Conservation (phyloP, 1,140 invertebrate species). For the Asbolus verrucosus region DNA sequence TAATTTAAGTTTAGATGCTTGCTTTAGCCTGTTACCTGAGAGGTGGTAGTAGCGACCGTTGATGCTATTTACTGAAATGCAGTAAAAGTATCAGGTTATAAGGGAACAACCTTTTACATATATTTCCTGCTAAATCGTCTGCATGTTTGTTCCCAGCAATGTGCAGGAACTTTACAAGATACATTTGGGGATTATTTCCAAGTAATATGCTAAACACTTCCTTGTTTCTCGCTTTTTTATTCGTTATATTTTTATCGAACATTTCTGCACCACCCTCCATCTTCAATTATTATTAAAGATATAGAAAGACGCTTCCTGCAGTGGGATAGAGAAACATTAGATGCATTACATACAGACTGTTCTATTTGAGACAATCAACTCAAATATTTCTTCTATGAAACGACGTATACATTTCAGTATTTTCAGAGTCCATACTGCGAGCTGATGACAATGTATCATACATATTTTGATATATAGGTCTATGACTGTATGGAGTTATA, state of each 20-base stretch:
- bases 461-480: too few species aligned
- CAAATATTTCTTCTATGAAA: too few species aligned
- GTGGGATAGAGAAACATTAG: too few species aligned
- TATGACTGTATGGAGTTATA: too few species aligned
- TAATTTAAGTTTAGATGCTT: conserved; percentile 36
- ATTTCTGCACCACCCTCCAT: too few species aligned
- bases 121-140: conserved; percentile 33
- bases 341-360: too few species aligned
- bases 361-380: too few species aligned
- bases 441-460: too few species aligned
- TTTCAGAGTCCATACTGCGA: too few species aligned
- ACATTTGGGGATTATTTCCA: conserved; percentile 32
- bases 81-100: conserved; percentile 39
- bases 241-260: background rate
- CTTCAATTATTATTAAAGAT: too few species aligned
- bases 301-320: too few species aligned
- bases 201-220: conserved; percentile 14
- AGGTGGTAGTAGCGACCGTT: conserved; percentile 33
- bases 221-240: conserved; percentile 12
- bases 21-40: conserved; percentile 36
- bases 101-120: conserved; percentile 29
- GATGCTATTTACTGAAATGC: conserved; percentile 34
- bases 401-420: too few species aligned
- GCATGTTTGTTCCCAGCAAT: conserved; percentile 26
- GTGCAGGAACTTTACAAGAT: conserved; percentile 18